Conservation (phyloP, 1,140 invertebrate species). For the Calliphora vicina region DNA sequence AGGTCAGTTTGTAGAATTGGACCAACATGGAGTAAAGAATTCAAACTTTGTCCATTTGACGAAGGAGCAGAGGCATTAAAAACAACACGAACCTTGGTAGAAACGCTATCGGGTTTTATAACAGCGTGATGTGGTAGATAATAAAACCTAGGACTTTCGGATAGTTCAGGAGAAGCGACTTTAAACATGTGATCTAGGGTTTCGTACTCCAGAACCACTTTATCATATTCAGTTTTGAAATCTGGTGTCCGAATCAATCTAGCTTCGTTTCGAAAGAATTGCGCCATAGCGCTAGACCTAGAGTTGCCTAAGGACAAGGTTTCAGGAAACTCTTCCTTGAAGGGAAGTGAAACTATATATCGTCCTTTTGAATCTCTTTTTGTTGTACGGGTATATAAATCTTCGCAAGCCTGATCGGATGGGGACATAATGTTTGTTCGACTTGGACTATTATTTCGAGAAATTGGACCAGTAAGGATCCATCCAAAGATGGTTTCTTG, state of each 20-base stretch:
- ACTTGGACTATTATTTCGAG: not conserved
- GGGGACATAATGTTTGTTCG: too few relatives aligned
- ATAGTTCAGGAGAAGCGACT: not conserved
- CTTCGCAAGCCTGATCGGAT: not conserved
- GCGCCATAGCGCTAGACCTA: not conserved
- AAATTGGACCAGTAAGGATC: not conserved
- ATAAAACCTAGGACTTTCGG: not conserved
- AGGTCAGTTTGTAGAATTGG: not conserved
- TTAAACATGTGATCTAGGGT: too few relatives aligned
- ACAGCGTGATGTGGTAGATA: not conserved
- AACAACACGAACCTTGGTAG: constrained; percentile 8
- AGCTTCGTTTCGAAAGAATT: not conserved
- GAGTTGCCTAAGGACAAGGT: not conserved
- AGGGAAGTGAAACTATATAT: constrained; percentile 7
- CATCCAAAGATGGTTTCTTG: not conserved
- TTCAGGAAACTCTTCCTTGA: not conserved
- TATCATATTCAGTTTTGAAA: not conserved
- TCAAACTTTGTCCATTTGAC: not conserved
- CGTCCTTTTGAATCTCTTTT: not conserved
- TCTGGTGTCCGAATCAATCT: not conserved
- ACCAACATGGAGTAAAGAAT: not conserved
- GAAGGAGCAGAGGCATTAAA: not conserved
- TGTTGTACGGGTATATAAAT: not conserved
- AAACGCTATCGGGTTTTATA: constrained; percentile 11
- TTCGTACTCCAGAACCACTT: not conserved